Evolutionary conservation across 2,888 invertebrate species (phyloP), one percentile per base, ranked within the genome.

Genomic region (Myathropa florea): DNA sequence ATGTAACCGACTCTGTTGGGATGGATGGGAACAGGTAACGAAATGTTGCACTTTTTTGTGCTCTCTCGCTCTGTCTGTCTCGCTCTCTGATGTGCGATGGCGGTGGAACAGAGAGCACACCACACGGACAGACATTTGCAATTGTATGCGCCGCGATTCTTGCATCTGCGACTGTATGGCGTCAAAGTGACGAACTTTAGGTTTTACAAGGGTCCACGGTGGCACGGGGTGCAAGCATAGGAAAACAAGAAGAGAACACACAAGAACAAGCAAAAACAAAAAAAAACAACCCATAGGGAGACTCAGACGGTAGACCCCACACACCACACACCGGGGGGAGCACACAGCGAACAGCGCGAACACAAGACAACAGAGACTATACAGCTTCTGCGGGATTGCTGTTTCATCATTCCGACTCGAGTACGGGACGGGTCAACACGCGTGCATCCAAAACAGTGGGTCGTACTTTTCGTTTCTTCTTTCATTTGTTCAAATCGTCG

Each of bases 321-420:
- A 70, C 82, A 82, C 85, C 83, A 79, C 68, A 61, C 60, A 36
- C 39, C 59, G 21, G 63, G 12, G 55, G 63, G 18, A 75, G 18
- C 46, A 46, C n/a, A 10, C 33, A 6, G 46, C 46, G 18, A 4
- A 73, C 68, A 64, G 77, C 60, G n/a, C 30, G 57, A 57, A 14
- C 63, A 57, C 59, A 46, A 46, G 46, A 46, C 46, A 18, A 46
- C 46, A 59, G 60, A 71, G 73, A 72, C 80, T 83, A 77, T 60
- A 85, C 81, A 81, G 78, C 78, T 82, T 85, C 81, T 85, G 87
- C 84, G 89, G 46, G 88, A 89, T 88, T 81, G 76, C 46, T 78
- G 84, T 88, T 88, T 87, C 79, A 88, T 89, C 90, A 90, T 90
- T 90, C 89, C 90, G 89, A 90, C 89, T 89, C 89, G 88, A 90